Conservation (phyloP, 2,888 invertebrate genomes). For the Sycophila texana region DNA sequence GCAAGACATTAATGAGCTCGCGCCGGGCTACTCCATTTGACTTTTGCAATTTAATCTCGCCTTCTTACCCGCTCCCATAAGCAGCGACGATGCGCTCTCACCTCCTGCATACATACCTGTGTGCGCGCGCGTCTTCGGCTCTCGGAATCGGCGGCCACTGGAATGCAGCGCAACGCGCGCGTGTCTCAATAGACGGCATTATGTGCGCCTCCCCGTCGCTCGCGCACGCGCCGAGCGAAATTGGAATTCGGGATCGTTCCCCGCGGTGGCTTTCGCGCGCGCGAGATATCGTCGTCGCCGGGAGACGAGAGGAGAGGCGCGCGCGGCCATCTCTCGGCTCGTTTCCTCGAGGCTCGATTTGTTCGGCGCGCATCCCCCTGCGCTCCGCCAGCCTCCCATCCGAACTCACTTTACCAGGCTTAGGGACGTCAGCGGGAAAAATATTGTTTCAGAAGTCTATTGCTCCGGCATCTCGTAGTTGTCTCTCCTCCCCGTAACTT, state of each 20-base stretch:
- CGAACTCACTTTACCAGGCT: neutral
- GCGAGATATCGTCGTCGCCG: neutral
- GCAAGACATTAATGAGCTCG: constrained; percentile 33
- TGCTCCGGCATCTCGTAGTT: too few species aligned
- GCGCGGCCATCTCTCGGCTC: neutral
- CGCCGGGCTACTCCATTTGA: constrained; percentile 16
- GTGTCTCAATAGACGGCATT: constrained; percentile 29
- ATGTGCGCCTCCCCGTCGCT: neutral
- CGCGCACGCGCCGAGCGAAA: constrained; percentile 10
- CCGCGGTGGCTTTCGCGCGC: neutral
- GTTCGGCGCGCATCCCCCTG: neutral
- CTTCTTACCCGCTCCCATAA: constrained; percentile 2
- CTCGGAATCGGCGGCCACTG: neutral
- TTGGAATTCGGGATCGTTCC: constrained; percentile 47
- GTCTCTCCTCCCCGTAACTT: too few species aligned
- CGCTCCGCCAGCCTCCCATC: neutral
- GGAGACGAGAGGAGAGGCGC: neutral
- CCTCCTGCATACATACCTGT: neutral
- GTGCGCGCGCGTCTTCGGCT: neutral
- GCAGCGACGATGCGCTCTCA: neutral
- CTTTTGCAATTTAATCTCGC: constrained; percentile 46
- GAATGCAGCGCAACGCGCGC: constrained; percentile 30
- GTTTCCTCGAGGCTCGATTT: neutral
- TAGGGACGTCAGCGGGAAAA: too few species aligned
- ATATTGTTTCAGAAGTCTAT: too few species aligned